These are phyloP conservation scores for Molossus alvarezi DNA, from an alignment of 2,797 vertebrate species.

Conservation along the genomic window DNA sequence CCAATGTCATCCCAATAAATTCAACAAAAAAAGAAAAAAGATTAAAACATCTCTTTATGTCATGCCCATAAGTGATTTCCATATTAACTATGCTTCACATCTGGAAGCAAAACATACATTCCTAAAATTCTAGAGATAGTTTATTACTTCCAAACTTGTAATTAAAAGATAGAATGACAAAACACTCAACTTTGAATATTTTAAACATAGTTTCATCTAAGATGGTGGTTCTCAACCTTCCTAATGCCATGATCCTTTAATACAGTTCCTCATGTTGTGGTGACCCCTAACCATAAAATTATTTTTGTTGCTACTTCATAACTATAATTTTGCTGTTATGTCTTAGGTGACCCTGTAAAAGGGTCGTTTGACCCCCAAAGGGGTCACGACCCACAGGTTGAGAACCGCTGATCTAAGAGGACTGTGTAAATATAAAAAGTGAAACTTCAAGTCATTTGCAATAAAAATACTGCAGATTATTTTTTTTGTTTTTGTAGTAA, in stretches of 20 bases:
- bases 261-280: too few species aligned
- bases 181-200: constrained; percentile 11
- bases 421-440: constrained; percentile 11
- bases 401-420: not conserved
- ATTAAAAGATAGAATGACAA: not conserved
- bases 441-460: constrained; percentile 11
- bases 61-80: not conserved
- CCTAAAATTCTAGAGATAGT: constrained; percentile 45
- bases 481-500: not conserved
- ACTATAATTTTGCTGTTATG: too few species aligned
- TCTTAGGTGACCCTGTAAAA: too few species aligned
- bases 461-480: constrained; percentile 1
- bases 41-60: not conserved
- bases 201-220: constrained; percentile 9
- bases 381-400: too few species aligned
- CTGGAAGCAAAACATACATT: not conserved
- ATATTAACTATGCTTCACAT: not conserved
- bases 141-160: constrained; percentile 33
- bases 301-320: too few species aligned
- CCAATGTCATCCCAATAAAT: not conserved
- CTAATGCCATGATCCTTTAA: too few species aligned
- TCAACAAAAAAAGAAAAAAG: not conserved
- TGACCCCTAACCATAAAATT: too few species aligned
- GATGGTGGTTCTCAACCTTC: not conserved
- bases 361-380: too few species aligned